A percentile compares a stretch with the other conserved stretches of the same genome.
phyloP scores from a whole-genome alignment of 2,888 invertebrate species.

The Zaprionus bogoriensis region DNA sequence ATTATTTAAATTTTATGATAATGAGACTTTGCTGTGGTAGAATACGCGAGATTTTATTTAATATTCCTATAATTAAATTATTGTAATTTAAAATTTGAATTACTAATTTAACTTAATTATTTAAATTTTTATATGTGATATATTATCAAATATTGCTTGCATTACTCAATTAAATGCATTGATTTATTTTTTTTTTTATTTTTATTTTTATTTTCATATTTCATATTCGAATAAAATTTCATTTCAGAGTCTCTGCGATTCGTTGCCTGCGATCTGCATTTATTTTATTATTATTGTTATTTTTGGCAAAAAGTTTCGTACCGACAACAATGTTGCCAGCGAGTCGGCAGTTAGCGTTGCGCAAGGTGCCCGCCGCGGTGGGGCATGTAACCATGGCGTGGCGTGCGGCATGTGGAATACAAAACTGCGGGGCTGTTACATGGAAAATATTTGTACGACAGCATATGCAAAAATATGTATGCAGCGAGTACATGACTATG shows the following conservation, averaged over 20 bases:
- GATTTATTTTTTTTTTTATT: neutral
- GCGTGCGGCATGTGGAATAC: constrained; percentile 24
- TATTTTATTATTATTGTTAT: constrained; percentile 60
- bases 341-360: constrained; percentile 25
- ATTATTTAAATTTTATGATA: too few relatives aligned
- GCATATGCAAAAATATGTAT: constrained; percentile 72
- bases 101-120: too few relatives aligned
- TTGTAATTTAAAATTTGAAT: too few relatives aligned
- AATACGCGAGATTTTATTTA: too few relatives aligned
- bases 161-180: neutral
- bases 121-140: neutral
- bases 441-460: constrained; percentile 71
- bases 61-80: too few relatives aligned
- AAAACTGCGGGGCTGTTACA: constrained; percentile 60
- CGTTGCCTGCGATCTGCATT: constrained; percentile 10
- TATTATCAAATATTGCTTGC: too few relatives aligned
- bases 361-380: neutral
- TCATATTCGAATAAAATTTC: neutral
- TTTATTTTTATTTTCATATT: neutral
- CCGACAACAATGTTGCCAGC: constrained; percentile 59
- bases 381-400: constrained; percentile 20
- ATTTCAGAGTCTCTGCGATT: constrained; percentile 18
- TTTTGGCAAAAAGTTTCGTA: constrained; percentile 47
- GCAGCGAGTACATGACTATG: constrained; percentile 32
- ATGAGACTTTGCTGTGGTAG: too few relatives aligned